Percentiles rank a stretch among this genome's conserved stretches.
phyloP scores from a whole-genome alignment of 2,888 invertebrate species.

The Polydrusus pterygomalis region DNA sequence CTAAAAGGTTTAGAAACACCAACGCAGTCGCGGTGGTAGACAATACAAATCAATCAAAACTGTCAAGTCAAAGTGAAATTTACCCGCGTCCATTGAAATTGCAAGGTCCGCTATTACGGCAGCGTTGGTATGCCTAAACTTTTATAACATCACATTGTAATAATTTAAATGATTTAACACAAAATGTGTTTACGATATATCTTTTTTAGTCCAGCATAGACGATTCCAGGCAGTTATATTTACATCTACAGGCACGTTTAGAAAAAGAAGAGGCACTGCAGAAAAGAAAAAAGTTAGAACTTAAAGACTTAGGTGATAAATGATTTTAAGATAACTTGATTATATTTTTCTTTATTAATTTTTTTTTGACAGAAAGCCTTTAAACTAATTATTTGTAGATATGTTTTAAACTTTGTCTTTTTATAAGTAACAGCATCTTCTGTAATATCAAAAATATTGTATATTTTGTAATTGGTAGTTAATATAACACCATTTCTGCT shows the following conservation, averaged over 20 bases:
- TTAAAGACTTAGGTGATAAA: conserved; percentile 32
- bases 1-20: too few species aligned
- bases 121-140: too few species aligned
- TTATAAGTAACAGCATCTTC: conserved; percentile 28
- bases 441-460: conserved; percentile 36
- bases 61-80: too few species aligned
- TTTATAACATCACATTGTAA: not conserved
- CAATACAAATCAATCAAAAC: too few species aligned
- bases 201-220: conserved; percentile 78
- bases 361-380: conserved; percentile 24
- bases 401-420: conserved; percentile 29
- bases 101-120: too few species aligned
- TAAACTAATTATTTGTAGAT: conserved; percentile 26
- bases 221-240: conserved; percentile 80
- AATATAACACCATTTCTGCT: conserved; percentile 35
- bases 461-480: conserved; percentile 44
- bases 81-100: too few species aligned
- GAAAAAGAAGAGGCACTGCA: conserved; percentile 69
- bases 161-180: not conserved
- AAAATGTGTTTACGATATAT: too few species aligned
- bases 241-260: conserved; percentile 78
- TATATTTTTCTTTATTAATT: conserved; percentile 39
- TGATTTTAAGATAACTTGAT: conserved; percentile 30
- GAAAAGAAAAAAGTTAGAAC: conserved; percentile 62
- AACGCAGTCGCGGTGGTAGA: too few species aligned